Evolutionary conservation across 1,140 invertebrate species (phyloP).

Genomic region (Gyrodactylus salaris): DNA sequence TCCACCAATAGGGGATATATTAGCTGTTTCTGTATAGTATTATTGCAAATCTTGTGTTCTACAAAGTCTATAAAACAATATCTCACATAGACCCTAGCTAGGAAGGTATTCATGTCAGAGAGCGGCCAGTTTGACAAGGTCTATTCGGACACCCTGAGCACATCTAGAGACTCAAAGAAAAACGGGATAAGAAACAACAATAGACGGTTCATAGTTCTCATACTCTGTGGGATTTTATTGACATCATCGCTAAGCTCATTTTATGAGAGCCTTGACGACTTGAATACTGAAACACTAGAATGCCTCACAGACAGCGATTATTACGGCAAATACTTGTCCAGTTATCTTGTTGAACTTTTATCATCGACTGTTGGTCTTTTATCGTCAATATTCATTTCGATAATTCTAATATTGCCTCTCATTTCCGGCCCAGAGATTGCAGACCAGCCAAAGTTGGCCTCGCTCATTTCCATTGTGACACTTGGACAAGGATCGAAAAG

Average conservation of each 20-base stretch:
- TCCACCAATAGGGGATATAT: too few relatives aligned
- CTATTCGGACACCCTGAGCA: not conserved
- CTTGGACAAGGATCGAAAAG: not conserved
- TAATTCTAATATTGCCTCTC: not conserved
- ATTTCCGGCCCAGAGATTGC: not conserved
- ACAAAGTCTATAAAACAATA: too few relatives aligned
- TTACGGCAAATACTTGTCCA: not conserved
- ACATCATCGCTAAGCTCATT: not conserved
- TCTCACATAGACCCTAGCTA: too few relatives aligned
- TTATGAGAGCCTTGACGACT: not conserved
- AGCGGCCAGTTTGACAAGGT: not conserved
- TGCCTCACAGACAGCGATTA: not conserved
- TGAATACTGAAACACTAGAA: not conserved
- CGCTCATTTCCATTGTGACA: not conserved
- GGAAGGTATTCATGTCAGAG: too few relatives aligned
- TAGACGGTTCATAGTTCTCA: not conserved
- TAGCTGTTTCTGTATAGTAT: too few relatives aligned
- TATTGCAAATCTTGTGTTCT: too few relatives aligned
- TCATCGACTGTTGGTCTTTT: not conserved
- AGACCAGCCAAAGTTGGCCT: not conserved
- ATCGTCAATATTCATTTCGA: not conserved
- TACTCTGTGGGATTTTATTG: not conserved
- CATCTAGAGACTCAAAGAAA: not conserved
- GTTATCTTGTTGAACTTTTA: not conserved
- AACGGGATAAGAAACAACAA: not conserved